A percentile compares a stretch with the other conserved stretches of the same genome.
These are phyloP conservation scores for Parnassius mnemosyne DNA, from an alignment of 2,888 invertebrate genomes.

Conservation along the genomic window DNA sequence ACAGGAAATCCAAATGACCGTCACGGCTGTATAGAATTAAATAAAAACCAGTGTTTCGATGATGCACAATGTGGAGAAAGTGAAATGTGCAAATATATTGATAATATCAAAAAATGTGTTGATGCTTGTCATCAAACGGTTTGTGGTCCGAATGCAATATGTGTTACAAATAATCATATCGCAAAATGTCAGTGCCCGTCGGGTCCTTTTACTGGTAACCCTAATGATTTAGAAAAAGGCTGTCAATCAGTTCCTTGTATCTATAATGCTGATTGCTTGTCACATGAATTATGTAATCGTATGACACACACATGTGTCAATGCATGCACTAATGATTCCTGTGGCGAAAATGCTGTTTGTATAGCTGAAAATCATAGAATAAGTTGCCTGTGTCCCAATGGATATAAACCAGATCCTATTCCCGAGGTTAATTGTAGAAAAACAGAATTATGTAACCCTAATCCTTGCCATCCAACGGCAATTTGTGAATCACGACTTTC, in stretches of 20 bases:
- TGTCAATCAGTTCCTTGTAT: slow-evolving; percentile 92
- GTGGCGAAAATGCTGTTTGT: slow-evolving; percentile 93
- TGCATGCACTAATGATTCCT: slow-evolving; percentile 90
- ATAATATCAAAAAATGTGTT: slow-evolving; percentile 83
- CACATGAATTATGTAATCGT: slow-evolving; percentile 89
- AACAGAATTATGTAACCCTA: slow-evolving; percentile 86
- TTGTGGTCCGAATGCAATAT: slow-evolving; percentile 93
- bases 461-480: slow-evolving; percentile 90
- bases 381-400: slow-evolving; percentile 92
- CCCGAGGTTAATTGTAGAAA: slow-evolving; percentile 90
- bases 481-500: slow-evolving; percentile 85
- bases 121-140: slow-evolving; percentile 88
- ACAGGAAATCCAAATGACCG: slow-evolving; percentile 95
- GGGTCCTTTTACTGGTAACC: slow-evolving; percentile 92
- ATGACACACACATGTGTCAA: slow-evolving; percentile 90
- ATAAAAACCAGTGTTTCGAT: slow-evolving; percentile 87
- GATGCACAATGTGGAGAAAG: slow-evolving; percentile 92
- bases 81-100: slow-evolving; percentile 86
- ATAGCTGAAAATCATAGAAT: slow-evolving; percentile 91
- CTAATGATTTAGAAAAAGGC: slow-evolving; percentile 86
- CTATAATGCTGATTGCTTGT: slow-evolving; percentile 91
- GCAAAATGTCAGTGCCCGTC: slow-evolving; percentile 94
- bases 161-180: slow-evolving; percentile 93
- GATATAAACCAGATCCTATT: slow-evolving; percentile 88
- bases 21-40: slow-evolving; percentile 88